Evolutionary conservation across 1,140 invertebrate species (phyloP).

Genomic region (Drosophila sproati): DNA sequence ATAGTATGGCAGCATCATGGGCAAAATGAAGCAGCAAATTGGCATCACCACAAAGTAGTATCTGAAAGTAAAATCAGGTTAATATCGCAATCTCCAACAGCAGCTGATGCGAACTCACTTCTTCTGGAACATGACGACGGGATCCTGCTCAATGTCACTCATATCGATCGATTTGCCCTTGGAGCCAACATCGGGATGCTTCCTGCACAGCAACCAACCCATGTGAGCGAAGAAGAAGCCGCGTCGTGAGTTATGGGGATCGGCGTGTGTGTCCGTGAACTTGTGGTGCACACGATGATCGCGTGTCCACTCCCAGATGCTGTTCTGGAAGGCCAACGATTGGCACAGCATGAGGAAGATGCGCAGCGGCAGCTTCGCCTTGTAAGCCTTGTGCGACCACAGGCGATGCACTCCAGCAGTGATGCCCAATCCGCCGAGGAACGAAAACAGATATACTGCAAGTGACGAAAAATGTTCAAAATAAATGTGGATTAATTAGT

Average conservation of each 20-base stretch:
- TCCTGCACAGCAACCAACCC: slow-evolving; percentile 87
- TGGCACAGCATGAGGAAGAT: slow-evolving; percentile 86
- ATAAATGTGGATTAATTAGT: not conserved
- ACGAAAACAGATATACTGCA: slow-evolving; percentile 60
- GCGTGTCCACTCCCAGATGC: slow-evolving; percentile 86
- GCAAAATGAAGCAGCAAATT: slow-evolving; percentile 89
- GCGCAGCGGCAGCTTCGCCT: slow-evolving; percentile 90
- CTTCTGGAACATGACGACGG: slow-evolving; percentile 89
- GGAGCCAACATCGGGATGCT: slow-evolving; percentile 87
- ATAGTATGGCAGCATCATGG: slow-evolving; percentile 88
- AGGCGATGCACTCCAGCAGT: slow-evolving; percentile 94
- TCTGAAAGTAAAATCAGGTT: slow-evolving; percentile 78
- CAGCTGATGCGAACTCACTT: slow-evolving; percentile 83
- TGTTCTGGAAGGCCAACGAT: slow-evolving; percentile 86
- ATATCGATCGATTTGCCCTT: slow-evolving; percentile 90
- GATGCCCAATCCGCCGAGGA: slow-evolving; percentile 87
- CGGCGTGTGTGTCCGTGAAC: slow-evolving; percentile 88
- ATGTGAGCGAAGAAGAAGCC: slow-evolving; percentile 89
- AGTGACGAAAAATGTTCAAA: not conserved
- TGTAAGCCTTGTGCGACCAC: slow-evolving; percentile 93
- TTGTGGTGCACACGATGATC: slow-evolving; percentile 89
- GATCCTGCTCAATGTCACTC: slow-evolving; percentile 89
- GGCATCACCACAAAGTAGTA: slow-evolving; percentile 89
- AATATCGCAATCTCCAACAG: not conserved
- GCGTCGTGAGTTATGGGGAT: slow-evolving; percentile 88